These are phyloP conservation scores for Siniperca undulata DNA, from an alignment of 2,797 vertebrate species.

Conservation along the genomic window DNA sequence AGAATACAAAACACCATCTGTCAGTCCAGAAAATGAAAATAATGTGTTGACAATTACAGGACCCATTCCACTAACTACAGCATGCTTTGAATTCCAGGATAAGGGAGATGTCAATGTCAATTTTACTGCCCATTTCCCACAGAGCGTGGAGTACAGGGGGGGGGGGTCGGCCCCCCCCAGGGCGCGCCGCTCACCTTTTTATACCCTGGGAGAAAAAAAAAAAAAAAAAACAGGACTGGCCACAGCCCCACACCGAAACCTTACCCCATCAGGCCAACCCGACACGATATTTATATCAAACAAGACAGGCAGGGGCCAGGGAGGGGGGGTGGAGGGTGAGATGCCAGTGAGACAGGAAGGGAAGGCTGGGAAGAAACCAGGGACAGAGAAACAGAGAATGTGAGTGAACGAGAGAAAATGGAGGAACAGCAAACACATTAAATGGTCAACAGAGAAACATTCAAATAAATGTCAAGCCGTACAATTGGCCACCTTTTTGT, in stretches of 20 bases:
- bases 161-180: no score
- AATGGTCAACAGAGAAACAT: conserved; percentile 2
- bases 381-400: conserved; percentile 13
- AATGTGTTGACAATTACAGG: conserved; percentile 72
- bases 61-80: conserved; percentile 62
- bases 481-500: background rate
- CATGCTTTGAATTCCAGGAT: conserved; percentile 76
- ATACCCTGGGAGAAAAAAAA: conserved; percentile 70
- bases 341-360: conserved; percentile 56
- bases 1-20: conserved; percentile 56
- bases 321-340: conserved; percentile 53
- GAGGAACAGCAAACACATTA: conserved; percentile 8
- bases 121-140: conserved; percentile 64
- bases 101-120: conserved; percentile 69
- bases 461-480: background rate
- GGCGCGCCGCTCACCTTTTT: conserved; percentile 85
- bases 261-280: conserved; percentile 73
- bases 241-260: conserved; percentile 75
- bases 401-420: conserved; percentile 24
- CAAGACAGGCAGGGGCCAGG: conserved; percentile 70
- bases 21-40: conserved; percentile 68
- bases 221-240: conserved; percentile 62
- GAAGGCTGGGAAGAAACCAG: conserved; percentile 33
- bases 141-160: conserved; percentile 38
- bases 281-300: conserved; percentile 86